Conservation (phyloP, 1,140 invertebrate genomes). For the Aphelinus atriplicis region DNA sequence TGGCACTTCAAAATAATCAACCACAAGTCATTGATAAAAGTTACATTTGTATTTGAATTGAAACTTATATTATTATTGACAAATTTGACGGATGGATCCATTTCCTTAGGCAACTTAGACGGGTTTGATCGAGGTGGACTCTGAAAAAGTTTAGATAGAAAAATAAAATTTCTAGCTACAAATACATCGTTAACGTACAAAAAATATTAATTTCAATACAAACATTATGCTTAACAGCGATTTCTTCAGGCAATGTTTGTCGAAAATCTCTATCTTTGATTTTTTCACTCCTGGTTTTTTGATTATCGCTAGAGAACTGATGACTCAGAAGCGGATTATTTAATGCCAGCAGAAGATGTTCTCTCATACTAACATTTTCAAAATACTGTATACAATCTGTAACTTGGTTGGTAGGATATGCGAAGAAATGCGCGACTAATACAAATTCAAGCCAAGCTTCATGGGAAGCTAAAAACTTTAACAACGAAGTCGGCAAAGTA, state of each 20-base stretch:
- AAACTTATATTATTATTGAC: background rate
- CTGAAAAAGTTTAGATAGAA: conserved; percentile 29
- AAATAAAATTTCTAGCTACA: too few species aligned
- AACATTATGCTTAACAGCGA: conserved; percentile 42
- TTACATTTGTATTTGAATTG: background rate
- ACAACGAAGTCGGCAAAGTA: conserved; percentile 66
- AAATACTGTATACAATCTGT: conserved; percentile 49
- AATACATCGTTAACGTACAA: too few species aligned
- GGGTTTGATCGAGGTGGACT: conserved; percentile 36
- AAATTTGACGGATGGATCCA: background rate
- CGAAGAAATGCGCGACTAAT: conserved; percentile 71
- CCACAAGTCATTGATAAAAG: conserved; percentile 66
- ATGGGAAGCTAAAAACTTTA: conserved; percentile 66
- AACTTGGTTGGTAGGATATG: conserved; percentile 71
- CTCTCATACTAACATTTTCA: conserved; percentile 48
- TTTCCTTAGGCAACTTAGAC: background rate
- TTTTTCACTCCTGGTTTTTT: conserved; percentile 40
- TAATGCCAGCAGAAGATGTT: conserved; percentile 55
- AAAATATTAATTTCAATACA: conserved; percentile 18
- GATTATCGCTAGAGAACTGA: conserved; percentile 16
- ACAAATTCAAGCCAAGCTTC: conserved; percentile 74
- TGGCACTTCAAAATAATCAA: conserved; percentile 72
- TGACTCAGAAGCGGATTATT: conserved; percentile 45
- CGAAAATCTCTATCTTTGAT: conserved; percentile 38
- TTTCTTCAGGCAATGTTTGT: conserved; percentile 41